Evolutionary conservation across 2,113 vertebrate genomes (phyloP), one percentile per base, ranked within the genome.

Genomic region (Malurus alboscapulatus): DNA sequence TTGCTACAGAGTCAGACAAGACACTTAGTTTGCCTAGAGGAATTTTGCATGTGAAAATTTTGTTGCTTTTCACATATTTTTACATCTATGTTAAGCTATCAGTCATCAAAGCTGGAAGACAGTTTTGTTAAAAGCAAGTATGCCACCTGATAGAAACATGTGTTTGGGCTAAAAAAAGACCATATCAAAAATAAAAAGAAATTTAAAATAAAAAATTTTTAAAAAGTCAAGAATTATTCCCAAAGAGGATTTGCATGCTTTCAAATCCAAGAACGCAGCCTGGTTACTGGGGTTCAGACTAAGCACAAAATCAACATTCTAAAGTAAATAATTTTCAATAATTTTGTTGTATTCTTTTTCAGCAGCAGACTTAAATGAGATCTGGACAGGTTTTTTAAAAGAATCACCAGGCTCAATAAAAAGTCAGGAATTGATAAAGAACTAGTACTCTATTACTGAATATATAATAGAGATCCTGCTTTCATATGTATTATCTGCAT

Each of bases 181-280:
- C 3, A n/a, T 1, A 24, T 7, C 1, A 77, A 71, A 75, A 62
- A 15, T 6, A 61, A 45, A 72, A 66, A 8, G 10, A 38, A 38
- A 38, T 36, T 36, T 36, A 36, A 36, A 38, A 38, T 11, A 38
- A 38, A 38, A 38, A 38, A 38, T 11, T n/a, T n/a, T n/a, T n/a
- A 45, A 72, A 66, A 8, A 0, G n/a, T 89, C 3, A 66, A n/a
- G 5, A 91, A 54, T 34, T 4, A 75, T 32, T 68, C 19, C 25
- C 1, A 0, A 50, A 40, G 65, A 36, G 26, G 0, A 25, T 36
- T 51, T 68, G 1, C 3, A 48, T 1, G 2, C 3, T 68, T 72
- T 72, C 21, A 90, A 80, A 80, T 65, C 6, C 25, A 83, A 82
- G 5, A 85, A 36, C 9, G 47, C 7, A 79, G 3, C 14, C 11